Evolutionary conservation across 2,888 invertebrate species (phyloP).

Genomic region (Crioceris asparagi): DNA sequence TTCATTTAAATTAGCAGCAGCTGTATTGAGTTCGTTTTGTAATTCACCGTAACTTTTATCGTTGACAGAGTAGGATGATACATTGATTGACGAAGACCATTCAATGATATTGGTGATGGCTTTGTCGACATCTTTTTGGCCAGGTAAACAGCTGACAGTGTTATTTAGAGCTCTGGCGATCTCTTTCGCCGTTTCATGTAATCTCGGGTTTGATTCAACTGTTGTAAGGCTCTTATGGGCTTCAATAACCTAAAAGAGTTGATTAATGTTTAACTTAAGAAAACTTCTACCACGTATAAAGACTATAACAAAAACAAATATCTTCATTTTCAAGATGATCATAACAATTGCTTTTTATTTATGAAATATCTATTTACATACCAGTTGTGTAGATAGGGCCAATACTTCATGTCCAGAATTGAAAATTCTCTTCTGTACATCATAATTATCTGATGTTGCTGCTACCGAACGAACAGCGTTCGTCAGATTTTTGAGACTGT

Average conservation of each 20-base stretch:
- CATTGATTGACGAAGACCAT: constrained; percentile 59
- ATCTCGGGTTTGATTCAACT: constrained; percentile 51
- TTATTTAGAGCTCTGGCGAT: constrained; percentile 50
- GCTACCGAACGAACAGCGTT: constrained; percentile 60
- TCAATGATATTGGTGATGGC: constrained; percentile 75
- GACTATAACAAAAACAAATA: too few species aligned
- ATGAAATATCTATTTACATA: too few species aligned
- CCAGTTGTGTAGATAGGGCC: constrained; percentile 19
- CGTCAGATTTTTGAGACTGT: constrained; percentile 61
- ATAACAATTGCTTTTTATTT: too few species aligned
- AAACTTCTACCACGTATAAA: not conserved
- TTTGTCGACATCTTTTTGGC: constrained; percentile 87
- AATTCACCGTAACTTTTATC: constrained; percentile 67
- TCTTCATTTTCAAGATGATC: too few species aligned
- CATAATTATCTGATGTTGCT: constrained; percentile 53
- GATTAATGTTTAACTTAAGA: not conserved
- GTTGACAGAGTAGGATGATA: constrained; percentile 60
- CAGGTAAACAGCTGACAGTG: constrained; percentile 79
- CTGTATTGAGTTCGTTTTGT: constrained; percentile 73
- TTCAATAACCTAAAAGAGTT: constrained; percentile 36
- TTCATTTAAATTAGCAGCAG: constrained; percentile 74
- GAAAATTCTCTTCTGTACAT: constrained; percentile 47
- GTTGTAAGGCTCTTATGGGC: constrained; percentile 64
- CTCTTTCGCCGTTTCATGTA: constrained; percentile 66
- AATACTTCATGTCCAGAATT: constrained; percentile 59